phyloP scores from a whole-genome alignment of 2,888 invertebrate genomes.

The Tanytarsus gracilentus region DNA sequence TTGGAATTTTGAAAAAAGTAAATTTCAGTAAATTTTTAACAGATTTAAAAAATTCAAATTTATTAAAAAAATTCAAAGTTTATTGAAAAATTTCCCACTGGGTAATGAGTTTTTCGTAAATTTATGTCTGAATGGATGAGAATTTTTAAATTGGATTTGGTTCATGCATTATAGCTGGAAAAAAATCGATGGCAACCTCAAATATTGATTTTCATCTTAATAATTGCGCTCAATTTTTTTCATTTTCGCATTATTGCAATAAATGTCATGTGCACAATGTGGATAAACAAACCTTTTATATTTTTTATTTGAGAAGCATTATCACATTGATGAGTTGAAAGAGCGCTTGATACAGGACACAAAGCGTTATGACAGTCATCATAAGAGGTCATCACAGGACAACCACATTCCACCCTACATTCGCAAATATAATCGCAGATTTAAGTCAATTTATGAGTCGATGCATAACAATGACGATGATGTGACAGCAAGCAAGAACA shows the following conservation, averaged over 20 bases:
- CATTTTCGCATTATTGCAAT: not conserved
- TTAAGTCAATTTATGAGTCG: slow-evolving; percentile 19
- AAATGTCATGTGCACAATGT: not conserved
- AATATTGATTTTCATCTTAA: slow-evolving; percentile 12
- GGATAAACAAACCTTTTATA: not conserved
- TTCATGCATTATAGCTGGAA: too few relatives aligned
- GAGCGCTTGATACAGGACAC: not conserved
- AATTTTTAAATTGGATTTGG: too few relatives aligned
- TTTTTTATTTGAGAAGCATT: not conserved
- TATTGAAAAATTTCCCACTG: too few relatives aligned
- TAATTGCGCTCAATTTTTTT: not conserved
- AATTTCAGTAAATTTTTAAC: too few relatives aligned
- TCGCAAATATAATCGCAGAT: slow-evolving; percentile 2
- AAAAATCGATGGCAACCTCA: not conserved
- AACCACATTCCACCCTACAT: slow-evolving; percentile 1
- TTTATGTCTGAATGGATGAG: too few relatives aligned
- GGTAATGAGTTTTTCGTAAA: too few relatives aligned
- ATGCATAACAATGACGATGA: slow-evolving; percentile 5
- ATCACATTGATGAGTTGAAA: slow-evolving; percentile 14
- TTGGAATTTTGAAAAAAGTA: too few relatives aligned
- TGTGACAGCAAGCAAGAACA: not conserved
- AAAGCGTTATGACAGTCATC: not conserved
- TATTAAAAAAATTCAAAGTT: too few relatives aligned
- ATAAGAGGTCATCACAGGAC: not conserved
- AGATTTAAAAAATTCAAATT: too few relatives aligned